These are phyloP conservation scores for Leiothrix lutea DNA, from an alignment of 2,113 vertebrate species.

Conservation along the genomic window DNA sequence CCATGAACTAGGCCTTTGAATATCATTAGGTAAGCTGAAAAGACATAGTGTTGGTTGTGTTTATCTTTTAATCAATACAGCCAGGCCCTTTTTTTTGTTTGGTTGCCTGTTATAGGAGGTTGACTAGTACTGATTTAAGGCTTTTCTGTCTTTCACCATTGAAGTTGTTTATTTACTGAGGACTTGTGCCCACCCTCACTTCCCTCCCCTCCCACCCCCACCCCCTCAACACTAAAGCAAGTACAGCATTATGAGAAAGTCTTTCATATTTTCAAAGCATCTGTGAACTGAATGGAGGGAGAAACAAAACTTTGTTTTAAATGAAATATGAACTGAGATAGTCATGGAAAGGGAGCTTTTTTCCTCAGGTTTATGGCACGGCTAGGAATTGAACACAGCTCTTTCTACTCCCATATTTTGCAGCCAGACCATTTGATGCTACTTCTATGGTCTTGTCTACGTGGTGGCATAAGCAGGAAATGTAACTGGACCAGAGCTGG, in stretches of 20 bases:
- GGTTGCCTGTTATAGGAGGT: neutral
- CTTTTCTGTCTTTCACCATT: neutral
- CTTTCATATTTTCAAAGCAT: neutral
- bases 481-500: neutral
- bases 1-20: neutral
- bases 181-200: neutral
- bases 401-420: neutral
- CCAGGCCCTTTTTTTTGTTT: neutral
- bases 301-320: neutral
- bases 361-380: neutral
- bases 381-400: neutral
- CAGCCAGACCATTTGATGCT: neutral
- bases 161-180: neutral
- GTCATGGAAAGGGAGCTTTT: neutral
- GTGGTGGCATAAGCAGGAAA: neutral
- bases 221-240: neutral
- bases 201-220: accelerated
- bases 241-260: neutral
- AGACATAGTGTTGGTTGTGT: neutral
- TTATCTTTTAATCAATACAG: neutral
- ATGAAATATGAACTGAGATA: neutral
- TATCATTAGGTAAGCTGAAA: neutral
- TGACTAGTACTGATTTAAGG: neutral
- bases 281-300: neutral
- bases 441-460: neutral